phyloP scores from a whole-genome alignment of 2,888 invertebrate species.

The Allacma fusca region DNA sequence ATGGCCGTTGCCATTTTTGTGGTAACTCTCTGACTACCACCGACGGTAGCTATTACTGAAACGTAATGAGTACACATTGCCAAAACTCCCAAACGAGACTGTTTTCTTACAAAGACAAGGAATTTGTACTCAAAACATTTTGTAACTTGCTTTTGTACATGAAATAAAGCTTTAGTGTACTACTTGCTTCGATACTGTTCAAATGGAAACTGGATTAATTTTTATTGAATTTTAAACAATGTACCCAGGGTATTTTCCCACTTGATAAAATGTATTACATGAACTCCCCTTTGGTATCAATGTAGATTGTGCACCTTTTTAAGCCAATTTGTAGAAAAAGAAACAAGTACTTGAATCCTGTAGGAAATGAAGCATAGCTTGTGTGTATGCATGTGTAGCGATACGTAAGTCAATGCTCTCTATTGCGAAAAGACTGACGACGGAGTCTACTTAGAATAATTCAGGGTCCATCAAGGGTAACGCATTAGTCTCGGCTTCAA shows the following conservation, averaged over 20 bases:
- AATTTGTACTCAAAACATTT: neutral
- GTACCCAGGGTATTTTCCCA: too few relatives aligned
- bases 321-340: too few relatives aligned
- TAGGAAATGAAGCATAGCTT: slow-evolving; percentile 41
- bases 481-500: slow-evolving; percentile 42
- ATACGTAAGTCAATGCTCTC: slow-evolving; percentile 40
- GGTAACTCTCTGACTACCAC: too few relatives aligned
- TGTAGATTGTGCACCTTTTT: too few relatives aligned
- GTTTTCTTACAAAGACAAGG: neutral
- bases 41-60: too few relatives aligned
- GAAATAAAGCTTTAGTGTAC: neutral
- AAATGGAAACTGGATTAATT: too few relatives aligned
- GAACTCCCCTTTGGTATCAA: too few relatives aligned
- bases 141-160: neutral
- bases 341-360: slow-evolving; percentile 3
- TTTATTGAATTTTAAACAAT: too few relatives aligned
- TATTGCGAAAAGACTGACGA: slow-evolving; percentile 23
- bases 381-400: slow-evolving; percentile 14
- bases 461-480: slow-evolving; percentile 37
- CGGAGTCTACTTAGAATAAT: slow-evolving; percentile 28
- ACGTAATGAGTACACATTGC: too few relatives aligned
- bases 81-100: slow-evolving; percentile 1
- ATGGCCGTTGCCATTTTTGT: too few relatives aligned
- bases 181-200: too few relatives aligned
- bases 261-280: too few relatives aligned